Evolutionary conservation across 2,888 invertebrate species (phyloP).

Genomic region (Spodoptera littoralis): DNA sequence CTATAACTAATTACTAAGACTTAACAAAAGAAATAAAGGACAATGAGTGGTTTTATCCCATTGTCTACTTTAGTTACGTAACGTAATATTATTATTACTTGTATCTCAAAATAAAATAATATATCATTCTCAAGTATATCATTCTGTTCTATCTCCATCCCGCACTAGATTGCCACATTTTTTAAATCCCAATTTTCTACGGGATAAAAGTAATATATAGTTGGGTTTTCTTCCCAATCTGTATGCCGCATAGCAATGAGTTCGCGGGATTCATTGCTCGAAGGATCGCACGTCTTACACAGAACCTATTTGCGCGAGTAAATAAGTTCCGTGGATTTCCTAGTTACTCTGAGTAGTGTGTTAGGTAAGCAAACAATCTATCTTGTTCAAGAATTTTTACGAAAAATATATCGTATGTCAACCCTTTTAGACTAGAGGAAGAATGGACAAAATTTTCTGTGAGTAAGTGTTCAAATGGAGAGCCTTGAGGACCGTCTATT

Average conservation of each 20-base stretch:
- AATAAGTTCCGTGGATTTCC: slow-evolving; percentile 45
- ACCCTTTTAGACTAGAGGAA: slow-evolving; percentile 12
- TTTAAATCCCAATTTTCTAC: slow-evolving; percentile 38
- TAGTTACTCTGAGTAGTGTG: slow-evolving; percentile 20
- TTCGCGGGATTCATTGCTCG: slow-evolving; percentile 44
- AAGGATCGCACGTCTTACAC: slow-evolving; percentile 46
- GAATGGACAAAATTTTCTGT: not conserved
- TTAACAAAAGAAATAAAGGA: too few relatives aligned
- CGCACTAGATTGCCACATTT: slow-evolving; percentile 25
- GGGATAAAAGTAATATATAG: slow-evolving; percentile 53
- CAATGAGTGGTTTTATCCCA: too few relatives aligned
- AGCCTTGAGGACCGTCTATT: too few relatives aligned
- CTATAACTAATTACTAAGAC: too few relatives aligned
- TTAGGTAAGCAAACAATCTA: slow-evolving; percentile 27
- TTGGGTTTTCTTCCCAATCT: slow-evolving; percentile 47
- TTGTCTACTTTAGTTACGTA: too few relatives aligned
- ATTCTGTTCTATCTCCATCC: not conserved
- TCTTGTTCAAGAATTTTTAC: slow-evolving; percentile 12
- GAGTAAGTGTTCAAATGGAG: too few relatives aligned
- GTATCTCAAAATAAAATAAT: not conserved
- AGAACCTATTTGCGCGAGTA: slow-evolving; percentile 43
- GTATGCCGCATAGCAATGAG: slow-evolving; percentile 55
- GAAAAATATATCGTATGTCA: slow-evolving; percentile 34
- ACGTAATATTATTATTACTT: too few relatives aligned
- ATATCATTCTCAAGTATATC: not conserved